These are phyloP conservation scores for Meles meles DNA, from an alignment of 2,113 vertebrate species.

Conservation along the genomic window DNA sequence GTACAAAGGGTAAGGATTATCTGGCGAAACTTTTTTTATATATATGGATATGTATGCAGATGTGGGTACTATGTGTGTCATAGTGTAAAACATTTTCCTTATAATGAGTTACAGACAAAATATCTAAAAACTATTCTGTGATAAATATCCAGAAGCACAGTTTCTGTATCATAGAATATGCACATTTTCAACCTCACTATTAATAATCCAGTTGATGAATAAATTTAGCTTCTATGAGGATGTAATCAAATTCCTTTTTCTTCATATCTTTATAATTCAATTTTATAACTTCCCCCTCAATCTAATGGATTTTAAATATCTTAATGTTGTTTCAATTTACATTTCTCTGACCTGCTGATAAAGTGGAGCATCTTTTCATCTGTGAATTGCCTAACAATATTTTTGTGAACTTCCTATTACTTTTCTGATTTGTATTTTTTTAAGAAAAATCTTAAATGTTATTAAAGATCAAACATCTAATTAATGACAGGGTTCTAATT, in stretches of 20 bases:
- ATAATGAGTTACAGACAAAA: not conserved
- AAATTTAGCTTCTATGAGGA: not conserved
- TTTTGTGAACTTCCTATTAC: not conserved
- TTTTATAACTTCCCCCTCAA: not conserved
- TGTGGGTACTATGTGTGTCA: not conserved
- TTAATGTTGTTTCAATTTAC: constrained; percentile 9
- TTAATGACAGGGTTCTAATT: not conserved
- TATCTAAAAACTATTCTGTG: not conserved
- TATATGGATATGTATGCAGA: too few relatives aligned
- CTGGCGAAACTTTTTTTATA: not conserved
- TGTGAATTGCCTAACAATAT: not conserved
- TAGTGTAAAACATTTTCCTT: not conserved
- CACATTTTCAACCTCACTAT: not conserved
- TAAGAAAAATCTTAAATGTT: not conserved
- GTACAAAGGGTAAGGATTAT: not conserved
- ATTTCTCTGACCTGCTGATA: not conserved
- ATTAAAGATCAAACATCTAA: not conserved
- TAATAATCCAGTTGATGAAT: not conserved
- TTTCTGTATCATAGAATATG: not conserved
- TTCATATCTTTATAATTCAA: not conserved
- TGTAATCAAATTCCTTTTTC: not conserved
- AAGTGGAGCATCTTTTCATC: not conserved
- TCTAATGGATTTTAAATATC: not conserved
- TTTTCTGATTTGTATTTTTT: not conserved
- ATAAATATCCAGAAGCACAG: not conserved